Evolutionary conservation across 2,113 vertebrate genomes (phyloP).

Genomic region (Odobenus rosmarus): DNA sequence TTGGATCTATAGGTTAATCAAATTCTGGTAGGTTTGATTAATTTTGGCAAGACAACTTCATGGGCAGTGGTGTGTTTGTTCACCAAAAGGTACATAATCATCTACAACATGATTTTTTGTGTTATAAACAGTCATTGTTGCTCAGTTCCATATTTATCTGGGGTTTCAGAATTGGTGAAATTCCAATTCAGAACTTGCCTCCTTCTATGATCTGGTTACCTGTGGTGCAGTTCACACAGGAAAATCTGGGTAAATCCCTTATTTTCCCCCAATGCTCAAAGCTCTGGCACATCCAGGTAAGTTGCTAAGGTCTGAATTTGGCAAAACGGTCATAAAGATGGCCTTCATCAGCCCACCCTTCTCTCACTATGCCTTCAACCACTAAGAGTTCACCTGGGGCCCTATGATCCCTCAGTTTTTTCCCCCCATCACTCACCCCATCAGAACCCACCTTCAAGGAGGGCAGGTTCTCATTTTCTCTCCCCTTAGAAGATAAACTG

Average conservation of each 20-base stretch:
- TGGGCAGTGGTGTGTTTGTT: not conserved
- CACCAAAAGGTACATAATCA: not conserved
- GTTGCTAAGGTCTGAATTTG: not conserved
- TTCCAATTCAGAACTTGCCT: not conserved
- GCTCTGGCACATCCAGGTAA: not conserved
- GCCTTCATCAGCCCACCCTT: not conserved
- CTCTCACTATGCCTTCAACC: not conserved
- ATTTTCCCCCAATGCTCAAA: not conserved
- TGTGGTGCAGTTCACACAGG: not conserved
- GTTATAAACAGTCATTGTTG: not conserved
- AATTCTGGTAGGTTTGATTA: not conserved
- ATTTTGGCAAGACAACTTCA: not conserved
- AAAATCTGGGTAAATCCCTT: not conserved
- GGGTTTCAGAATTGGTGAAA: not conserved
- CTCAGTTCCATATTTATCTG: constrained; percentile 14
- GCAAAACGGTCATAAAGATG: not conserved
- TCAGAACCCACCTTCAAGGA: not conserved
- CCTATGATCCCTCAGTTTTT: not conserved
- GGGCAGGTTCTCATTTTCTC: not conserved
- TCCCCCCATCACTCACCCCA: not conserved
- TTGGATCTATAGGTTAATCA: not conserved
- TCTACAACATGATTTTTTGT: not conserved
- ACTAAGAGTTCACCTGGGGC: not conserved
- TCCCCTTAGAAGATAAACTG: not conserved
- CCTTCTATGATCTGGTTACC: not conserved